Percentiles rank a stretch among this genome's conserved stretches.
Evolutionary conservation across 1,140 invertebrate species (phyloP).

Genomic region (Neelides sp.): DNA sequence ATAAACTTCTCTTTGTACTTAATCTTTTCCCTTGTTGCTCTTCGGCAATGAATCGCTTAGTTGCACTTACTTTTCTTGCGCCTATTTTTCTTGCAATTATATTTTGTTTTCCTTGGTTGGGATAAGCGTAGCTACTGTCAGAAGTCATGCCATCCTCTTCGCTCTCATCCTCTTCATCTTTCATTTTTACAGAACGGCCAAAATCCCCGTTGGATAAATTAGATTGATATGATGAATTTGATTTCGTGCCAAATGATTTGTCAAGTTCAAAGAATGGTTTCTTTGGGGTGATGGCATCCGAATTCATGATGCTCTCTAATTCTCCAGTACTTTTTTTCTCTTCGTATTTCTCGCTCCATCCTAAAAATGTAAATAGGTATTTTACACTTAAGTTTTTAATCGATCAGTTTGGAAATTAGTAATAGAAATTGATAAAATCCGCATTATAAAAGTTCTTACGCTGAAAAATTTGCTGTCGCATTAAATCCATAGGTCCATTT

Average conservation of each 20-base stretch:
- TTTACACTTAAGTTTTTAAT: background rate
- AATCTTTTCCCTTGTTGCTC: background rate
- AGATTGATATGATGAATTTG: too few relatives aligned
- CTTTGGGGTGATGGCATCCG: too few relatives aligned
- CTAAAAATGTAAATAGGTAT: background rate
- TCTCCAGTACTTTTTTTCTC: background rate
- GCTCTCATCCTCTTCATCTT: too few relatives aligned
- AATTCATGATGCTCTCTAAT: background rate
- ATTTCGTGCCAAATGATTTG: too few relatives aligned
- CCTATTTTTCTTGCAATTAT: background rate
- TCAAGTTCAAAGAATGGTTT: too few relatives aligned
- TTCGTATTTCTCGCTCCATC: background rate
- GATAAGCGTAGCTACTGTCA: background rate
- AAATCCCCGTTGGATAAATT: too few relatives aligned
- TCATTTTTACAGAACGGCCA: too few relatives aligned
- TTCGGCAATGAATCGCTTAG: background rate
- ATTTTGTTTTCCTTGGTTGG: background rate
- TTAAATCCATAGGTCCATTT: conserved; percentile 25
- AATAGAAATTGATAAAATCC: background rate
- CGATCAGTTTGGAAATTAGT: too few relatives aligned
- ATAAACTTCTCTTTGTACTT: background rate
- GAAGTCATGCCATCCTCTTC: background rate
- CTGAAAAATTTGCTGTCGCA: conserved; percentile 25
- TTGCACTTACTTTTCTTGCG: background rate
- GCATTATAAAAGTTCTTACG: conserved; percentile 1